Evolutionary conservation across 2,888 invertebrate genomes (phyloP), one percentile per base, ranked within the genome.

Genomic region (Sesia apiformis): DNA sequence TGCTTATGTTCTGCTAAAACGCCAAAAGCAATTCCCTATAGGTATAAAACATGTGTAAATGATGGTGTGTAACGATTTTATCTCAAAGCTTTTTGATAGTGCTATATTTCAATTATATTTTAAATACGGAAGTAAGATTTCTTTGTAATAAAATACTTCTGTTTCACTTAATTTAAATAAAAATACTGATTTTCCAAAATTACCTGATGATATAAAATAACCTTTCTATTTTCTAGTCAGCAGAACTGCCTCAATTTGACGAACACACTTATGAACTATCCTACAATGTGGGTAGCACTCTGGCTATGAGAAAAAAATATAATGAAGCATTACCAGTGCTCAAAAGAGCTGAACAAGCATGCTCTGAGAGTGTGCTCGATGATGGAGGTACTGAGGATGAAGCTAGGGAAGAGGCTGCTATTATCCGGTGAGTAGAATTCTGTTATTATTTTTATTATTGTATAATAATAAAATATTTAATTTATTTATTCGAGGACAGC

Each of bases 301-400:
- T 95, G 38, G 93, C 97, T 46, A 94, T 94, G 62, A 90, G 92
- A 38, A 94, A 93, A 49, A 90, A 93, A 55, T 93, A 92, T 70
- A 74, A 76, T 2, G 96, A 96, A 64, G 98, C 98, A 0, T 92
- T 97, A 65, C 93, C 93, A 41, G 94, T 95, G 67, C 82, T 99
- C 51, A 93, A 93, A 64, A 89, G 92, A 55, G 96, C 98, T 5
- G 98, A 98, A 76, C 95, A 94, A 62, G 81, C 95, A 41, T 98
- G 98, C 68, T 91, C 94, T 0, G 95, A 96, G 70, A 93, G 93
- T 57, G 91, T 98, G 4, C 93, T 96, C 57, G 98, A 98, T 61
- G 98, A 99, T 74, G 98, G 96, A 1, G 93, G 94, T 4, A 91
- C 94, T 0, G 97, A 98, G 60, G 98, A 98, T 55, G 98, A 99